Base-by-base conservation (phyloP, 2,113 vertebrate genomes). In the Scytalopus superciliaris region DNA sequence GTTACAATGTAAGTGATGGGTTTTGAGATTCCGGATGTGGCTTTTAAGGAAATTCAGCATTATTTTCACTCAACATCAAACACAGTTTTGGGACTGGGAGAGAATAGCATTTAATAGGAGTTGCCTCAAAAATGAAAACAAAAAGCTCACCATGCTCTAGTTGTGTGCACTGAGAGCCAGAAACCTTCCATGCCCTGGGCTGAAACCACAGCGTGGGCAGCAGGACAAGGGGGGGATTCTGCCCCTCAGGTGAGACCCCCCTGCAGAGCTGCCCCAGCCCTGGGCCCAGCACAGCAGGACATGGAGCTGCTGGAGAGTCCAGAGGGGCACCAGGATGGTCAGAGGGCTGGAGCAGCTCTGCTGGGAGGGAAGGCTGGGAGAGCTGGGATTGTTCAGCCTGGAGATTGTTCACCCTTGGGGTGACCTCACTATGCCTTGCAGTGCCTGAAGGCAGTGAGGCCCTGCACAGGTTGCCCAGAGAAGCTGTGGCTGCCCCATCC, bases 141-240 rank as follows among this genome's bases (percentile, higher is more conserved):
- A n/a, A n/a, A n/a, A n/a, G n/a, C 12, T 39, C 64, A 28, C 17
- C 0, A 1, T 70, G 9, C 6, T 39, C n/a, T 1, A 2, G 5
- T 8, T 2, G 0, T 19, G 19, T 7, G 28, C 0, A 1, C 33
- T 15, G 3, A 56, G 39, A 62, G 2, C 55, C 63, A 23, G 35
- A 57, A 68, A 25, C 1, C 7, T 13, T 19, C 53, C 18, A 15
- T 31, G 25, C 27, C 45, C 37, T 27, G 62, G 31, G 72, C 44
- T 76, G 22, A 9, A 9, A 31, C 59, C 45, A 39, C 37, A 27
- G 37, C 1, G 0, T 6, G 44, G 44, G 44, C 44, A 59, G 70
- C 31, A 68, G 72, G 31, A 27, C 6, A 64, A 18, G 28, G 52
- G 39, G 35, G 16, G 8, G 30, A 35, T 49, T 25, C 8, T 67